Evolutionary conservation across 1,140 invertebrate genomes (phyloP).

Genomic region (Notospermus geniculatus): DNA sequence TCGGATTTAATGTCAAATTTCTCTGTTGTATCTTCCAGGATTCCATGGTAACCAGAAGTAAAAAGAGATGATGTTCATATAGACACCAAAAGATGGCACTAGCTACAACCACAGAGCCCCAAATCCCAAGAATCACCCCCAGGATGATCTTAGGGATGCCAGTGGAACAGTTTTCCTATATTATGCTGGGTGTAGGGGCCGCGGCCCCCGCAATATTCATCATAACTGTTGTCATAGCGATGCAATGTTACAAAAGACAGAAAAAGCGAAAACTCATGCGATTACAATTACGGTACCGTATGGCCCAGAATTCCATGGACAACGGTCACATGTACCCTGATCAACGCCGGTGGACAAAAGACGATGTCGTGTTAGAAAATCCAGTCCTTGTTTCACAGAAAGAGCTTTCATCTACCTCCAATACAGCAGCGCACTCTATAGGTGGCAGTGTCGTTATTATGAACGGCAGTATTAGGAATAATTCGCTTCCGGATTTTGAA

Average conservation of each 20-base stretch:
- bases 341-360: neutral
- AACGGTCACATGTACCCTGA: neutral
- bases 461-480: too few species aligned
- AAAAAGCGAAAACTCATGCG: neutral
- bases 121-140: neutral
- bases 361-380: slow-evolving; percentile 4
- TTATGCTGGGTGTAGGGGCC: neutral
- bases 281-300: neutral
- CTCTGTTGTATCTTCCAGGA: too few species aligned
- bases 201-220: neutral
- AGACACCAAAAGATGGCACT: too few species aligned
- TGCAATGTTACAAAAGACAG: slow-evolving; percentile 6
- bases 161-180: slow-evolving; percentile 2
- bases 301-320: neutral
- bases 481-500: too few species aligned
- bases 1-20: too few species aligned
- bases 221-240: neutral
- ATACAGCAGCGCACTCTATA: slow-evolving; percentile 3
- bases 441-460: neutral
- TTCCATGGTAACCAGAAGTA: too few species aligned
- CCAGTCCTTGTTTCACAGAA: slow-evolving; percentile 3
- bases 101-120: too few species aligned
- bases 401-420: neutral
- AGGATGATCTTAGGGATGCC: slow-evolving; percentile 4
- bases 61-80: too few species aligned